Evolutionary conservation across 2,113 vertebrate species (phyloP), one percentile per base, ranked within the genome.

Genomic region (Aplodontia rufa): DNA sequence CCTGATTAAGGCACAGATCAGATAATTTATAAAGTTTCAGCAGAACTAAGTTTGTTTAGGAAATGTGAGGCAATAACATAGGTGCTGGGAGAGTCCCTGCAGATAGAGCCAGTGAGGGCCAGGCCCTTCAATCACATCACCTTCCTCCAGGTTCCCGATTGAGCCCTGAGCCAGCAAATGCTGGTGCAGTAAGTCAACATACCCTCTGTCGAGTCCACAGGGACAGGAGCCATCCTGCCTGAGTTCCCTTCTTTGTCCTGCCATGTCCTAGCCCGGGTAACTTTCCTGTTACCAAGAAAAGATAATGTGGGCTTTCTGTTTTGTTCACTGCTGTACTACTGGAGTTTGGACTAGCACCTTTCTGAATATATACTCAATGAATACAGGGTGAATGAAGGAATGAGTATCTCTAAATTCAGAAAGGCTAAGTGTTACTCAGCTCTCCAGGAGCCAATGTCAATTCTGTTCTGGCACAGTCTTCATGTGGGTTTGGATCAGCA

Each of bases 21-120:
- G 60, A 6, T 37, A 69, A 68, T 88, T 84, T 22, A 30, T 42
- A 53, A 47, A 3, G 2, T 74, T 75, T 62, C 5, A 22, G 13
- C 47, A 53, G 71, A 92, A 74, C 32, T 19, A 40, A 30, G 45
- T 60, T 35, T 71, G 45, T 66, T 94, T 68, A 72, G n/a, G 47
- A 89, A 55, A 35, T 7, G 53, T 0, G 9, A 12, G 62, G 26
- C 11, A 13, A 0, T 1, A 28, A 1, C 1, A 26, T 11, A 68
- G 24, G 32, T 11, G 12, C 3, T 28, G 2, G 22, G n/a, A 64
- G 3, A 55, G 17, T 3, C 1, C 26, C 28, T 5, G 28, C 0
- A 0, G 55, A 16, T 2, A 0, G 26, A 35, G 5, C 11, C 4
- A 0, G 0, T 0, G 45, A 60, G 30, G 8, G 30, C 26, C 1